phyloP scores from a whole-genome alignment of 2,797 vertebrate genomes.

The Lates japonicus region DNA sequence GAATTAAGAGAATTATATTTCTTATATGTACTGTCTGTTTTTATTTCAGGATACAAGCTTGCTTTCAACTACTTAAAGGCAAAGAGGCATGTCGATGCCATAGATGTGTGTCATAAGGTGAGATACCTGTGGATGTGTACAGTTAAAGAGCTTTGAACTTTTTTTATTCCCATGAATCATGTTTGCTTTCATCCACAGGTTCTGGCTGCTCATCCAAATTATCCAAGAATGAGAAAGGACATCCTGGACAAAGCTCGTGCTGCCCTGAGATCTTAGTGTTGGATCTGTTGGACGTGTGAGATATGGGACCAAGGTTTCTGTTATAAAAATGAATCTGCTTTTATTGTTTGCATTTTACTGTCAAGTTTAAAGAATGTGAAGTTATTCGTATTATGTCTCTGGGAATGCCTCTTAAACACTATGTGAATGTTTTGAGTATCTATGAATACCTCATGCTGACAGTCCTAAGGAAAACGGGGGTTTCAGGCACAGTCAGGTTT shows the following conservation, averaged over 20 bases:
- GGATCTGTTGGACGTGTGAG: background rate
- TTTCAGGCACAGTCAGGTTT: slow-evolving; percentile 11
- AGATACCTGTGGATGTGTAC: slow-evolving; percentile 45
- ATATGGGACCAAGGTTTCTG: slow-evolving; percentile 6
- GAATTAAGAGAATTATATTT: slow-evolving; percentile 12
- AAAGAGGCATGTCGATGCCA: slow-evolving; percentile 95
- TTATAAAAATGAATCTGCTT: slow-evolving; percentile 30
- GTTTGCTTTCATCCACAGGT: slow-evolving; percentile 82
- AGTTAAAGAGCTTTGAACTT: background rate
- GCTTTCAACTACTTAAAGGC: slow-evolving; percentile 99
- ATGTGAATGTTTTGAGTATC: background rate
- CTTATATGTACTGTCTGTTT: slow-evolving; percentile 34
- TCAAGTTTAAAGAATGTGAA: slow-evolving; percentile 26
- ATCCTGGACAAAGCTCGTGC: slow-evolving; percentile 96
- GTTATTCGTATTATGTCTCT: slow-evolving; percentile 25
- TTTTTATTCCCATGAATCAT: slow-evolving; percentile 12
- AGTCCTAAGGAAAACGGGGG: slow-evolving; percentile 35
- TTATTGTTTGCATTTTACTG: slow-evolving; percentile 29
- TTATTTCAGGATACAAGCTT: slow-evolving; percentile 94
- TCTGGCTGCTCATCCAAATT: slow-evolving; percentile 93
- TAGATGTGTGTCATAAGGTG: slow-evolving; percentile 97
- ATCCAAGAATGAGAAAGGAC: slow-evolving; percentile 97
- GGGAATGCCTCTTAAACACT: slow-evolving; percentile 11
- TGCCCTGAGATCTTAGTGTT: slow-evolving; percentile 88
- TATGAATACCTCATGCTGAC: slow-evolving; percentile 37